Base-by-base conservation (phyloP, 1,140 invertebrate species). In the Kradibia gibbosae region DNA sequence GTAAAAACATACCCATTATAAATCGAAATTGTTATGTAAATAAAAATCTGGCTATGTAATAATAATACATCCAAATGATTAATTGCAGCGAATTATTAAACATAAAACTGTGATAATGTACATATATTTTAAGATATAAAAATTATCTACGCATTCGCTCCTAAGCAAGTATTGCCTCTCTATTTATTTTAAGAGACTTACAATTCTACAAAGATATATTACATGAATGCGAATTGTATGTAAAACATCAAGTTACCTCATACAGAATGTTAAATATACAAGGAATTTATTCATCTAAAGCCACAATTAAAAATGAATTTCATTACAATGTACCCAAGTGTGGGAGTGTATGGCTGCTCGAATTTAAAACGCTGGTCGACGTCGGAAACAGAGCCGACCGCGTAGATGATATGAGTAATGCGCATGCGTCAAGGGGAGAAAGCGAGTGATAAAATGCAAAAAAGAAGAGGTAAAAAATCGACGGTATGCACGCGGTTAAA, bases 401-500 rank as follows among this genome's bases (percentile, higher is more conserved):
- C 0, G 25, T 34, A n/a, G 28, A 74, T 11, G 28, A 50, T 72
- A 36, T 67, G 62, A 67, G 62, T 39, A 39, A 65, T 36, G 31
- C 11, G 8, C 20, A 22, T 36, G 62, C 34, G 62, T 67, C 62
- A 39, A 77, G 34, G 31, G 62, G 42, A 62, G 48, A 71, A 42
- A 71, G 36, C 17, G 48, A 65, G 48, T n/a, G 45, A 28, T 45
- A 20, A 20, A 77, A 65, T 15, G 42, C 34, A 20, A 53, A 50
- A 78, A 3, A 62, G 73, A 55, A 31, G 45, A 48, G 53, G 34
- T 78, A 62, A 53, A 70, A 82, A 82, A 74, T 75, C 5, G 55
- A 8, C n/a, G 11, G n/a, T n/a, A 28, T 13, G 45, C 55, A 39
- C 36, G 50, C 62, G 65, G 70, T 13, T 55, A 76, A 72, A 80